A percentile compares a stretch with the other conserved stretches of the same genome.
These are phyloP conservation scores for Corythoichthys intestinalis DNA, from an alignment of 2,113 vertebrate genomes.

Conservation along the genomic window DNA sequence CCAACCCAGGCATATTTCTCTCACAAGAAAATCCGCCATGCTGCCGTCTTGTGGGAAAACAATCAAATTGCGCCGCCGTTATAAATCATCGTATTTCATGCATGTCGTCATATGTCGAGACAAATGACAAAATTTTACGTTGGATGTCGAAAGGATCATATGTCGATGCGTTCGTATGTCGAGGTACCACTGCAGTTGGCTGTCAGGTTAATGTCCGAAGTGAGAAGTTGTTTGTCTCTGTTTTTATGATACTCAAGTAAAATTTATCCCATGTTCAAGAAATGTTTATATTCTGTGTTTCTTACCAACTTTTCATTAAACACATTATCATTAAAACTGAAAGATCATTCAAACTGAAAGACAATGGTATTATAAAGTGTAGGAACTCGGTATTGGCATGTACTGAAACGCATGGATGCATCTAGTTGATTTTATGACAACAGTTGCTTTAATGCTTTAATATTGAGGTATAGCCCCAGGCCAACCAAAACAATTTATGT, in stretches of 20 bases:
- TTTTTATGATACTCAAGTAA: background rate
- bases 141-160: no score
- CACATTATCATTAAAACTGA: background rate
- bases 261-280: background rate
- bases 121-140: no score
- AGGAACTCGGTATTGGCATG: no score
- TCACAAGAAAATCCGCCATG: no score
- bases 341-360: background rate
- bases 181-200: no score
- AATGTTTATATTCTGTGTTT: background rate
- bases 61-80: no score
- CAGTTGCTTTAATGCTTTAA: slow-evolving; percentile 48
- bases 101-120: no score
- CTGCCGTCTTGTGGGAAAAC: no score
- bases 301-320: no score
- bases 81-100: no score
- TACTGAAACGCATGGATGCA: background rate
- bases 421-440: slow-evolving; percentile 38
- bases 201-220: background rate
- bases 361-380: background rate
- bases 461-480: background rate
- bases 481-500: background rate
- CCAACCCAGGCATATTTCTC: no score
- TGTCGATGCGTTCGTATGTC: no score
- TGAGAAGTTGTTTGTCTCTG: background rate